These are phyloP conservation scores for Poecile montanus DNA, from an alignment of 2,797 vertebrate genomes.

Conservation along the genomic window DNA sequence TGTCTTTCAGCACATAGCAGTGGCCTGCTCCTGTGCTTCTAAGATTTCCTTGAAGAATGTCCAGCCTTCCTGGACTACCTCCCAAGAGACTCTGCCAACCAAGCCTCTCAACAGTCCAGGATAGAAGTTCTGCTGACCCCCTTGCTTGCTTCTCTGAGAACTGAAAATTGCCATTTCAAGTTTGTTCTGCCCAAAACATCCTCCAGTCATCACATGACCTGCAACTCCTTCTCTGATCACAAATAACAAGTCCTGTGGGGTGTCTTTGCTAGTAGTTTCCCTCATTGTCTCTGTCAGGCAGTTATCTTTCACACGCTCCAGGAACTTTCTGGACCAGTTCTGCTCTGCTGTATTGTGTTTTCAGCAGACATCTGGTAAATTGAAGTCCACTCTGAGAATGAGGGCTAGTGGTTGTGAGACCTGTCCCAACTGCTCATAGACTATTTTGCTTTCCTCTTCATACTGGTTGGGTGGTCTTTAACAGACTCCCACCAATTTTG, in stretches of 20 bases:
- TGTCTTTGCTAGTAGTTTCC: not conserved
- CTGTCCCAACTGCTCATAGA: not conserved
- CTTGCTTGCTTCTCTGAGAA: not conserved
- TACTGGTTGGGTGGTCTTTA: not conserved
- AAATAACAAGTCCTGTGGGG: not conserved
- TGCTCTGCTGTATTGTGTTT: not conserved
- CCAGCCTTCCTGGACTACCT: not conserved
- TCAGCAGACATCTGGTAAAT: not conserved
- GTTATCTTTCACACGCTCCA: not conserved
- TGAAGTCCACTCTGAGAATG: not conserved
- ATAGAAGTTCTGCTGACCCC: not conserved
- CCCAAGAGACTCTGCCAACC: not conserved
- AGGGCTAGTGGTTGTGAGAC: not conserved
- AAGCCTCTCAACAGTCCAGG: not conserved
- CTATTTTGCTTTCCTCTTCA: rapidly evolving
- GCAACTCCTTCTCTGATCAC: not conserved
- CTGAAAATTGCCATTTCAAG: not conserved
- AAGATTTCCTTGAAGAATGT: not conserved
- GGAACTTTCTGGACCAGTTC: not conserved
- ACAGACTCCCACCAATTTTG: not conserved
- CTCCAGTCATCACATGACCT: not conserved
- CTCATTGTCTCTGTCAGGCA: not conserved
- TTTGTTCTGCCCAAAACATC: not conserved
- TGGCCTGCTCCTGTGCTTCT: not conserved
- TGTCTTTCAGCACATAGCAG: not conserved